Evolutionary conservation across 2,888 invertebrate genomes (phyloP), one percentile per base, ranked within the genome.

Genomic region (Aporophyla nigra): DNA sequence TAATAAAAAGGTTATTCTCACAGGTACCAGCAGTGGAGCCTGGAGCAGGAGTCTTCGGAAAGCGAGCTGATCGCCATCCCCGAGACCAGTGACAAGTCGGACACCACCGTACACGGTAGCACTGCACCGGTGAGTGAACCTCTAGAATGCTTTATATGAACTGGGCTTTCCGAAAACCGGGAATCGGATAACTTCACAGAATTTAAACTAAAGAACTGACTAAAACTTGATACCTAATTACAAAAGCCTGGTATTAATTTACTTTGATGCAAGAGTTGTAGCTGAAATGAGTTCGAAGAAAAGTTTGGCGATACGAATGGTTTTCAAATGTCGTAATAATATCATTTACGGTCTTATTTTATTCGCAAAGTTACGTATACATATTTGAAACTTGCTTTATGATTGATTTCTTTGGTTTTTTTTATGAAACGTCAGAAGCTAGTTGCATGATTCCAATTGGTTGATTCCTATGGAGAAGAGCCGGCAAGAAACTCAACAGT

Each of bases 51-150:
- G 93, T 98, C 98, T 85, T 98, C 98, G 4, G 99, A 99, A 94
- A 98, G 98, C 72, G 99, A 99, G 93, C 95, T 99, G 88, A 98
- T 98, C 78, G 98, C 98, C 75, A 99, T 99, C 91, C 99, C 99
- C 21, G 99, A 99, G 96, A 97, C 97, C 62, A 98, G 98, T 92
- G 98, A 98, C 94, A 98, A 98, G 91, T 98, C 98, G 24, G 98
- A 98, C 91, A 98, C 98, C 90, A 98, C 98, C 2, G 97, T 98
- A 27, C 98, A 98, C 89, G 98, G 98, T 76, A 98, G 98, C 89
- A 97, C 97, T 67, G 97, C 97, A 6, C 97, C 97, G 83, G 97
- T 97, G 85, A 90, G 90, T 82, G 5, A 19, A 4, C 1, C 24
- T 58, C 9, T n/a, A 33, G 5, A 33, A 10, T 14, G 19, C 14